Base-by-base conservation (phyloP, 2,113 vertebrate genomes). In the Progne subis region DNA sequence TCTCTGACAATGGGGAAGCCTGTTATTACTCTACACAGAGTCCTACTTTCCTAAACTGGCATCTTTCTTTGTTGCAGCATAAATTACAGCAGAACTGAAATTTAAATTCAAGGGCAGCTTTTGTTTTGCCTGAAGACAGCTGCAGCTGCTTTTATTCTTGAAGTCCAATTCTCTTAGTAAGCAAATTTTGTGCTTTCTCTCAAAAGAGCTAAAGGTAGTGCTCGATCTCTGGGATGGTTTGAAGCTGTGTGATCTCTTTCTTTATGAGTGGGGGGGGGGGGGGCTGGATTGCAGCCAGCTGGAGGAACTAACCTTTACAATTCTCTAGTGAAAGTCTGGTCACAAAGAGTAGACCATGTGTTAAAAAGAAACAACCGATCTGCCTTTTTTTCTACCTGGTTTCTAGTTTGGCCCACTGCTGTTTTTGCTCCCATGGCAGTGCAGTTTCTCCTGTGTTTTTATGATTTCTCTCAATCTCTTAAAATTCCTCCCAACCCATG, bases 71-170 rank as follows among this genome's bases (percentile, higher is more conserved):
- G 88, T 92, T 94, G 84, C 23, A 0, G 77, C 82, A 95, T 93
- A 84, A 95, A 96, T 94, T 94, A 85, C 59, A 92, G 77, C 94
- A 92, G 90, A 93, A 84, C 49, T 77, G 86, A 80, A 92, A 95
- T 94, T 96, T 61, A 87, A 93, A 95, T 96, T 95, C 95, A 93
- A 95, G 67, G 46, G 88, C 86, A 78, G 94, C 95, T 95, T 97
- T 96, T 95, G 91, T 97, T 94, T 96, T 94, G 89, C 90, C 92
- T 94, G 86, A 96, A 97, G 92, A 92, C 96, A 96, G 88, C 88
- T 94, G 91, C 92, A 85, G 71, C 90, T 92, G 92, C 89, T 91
- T 94, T 96, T 89, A 94, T 95, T 95, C 90, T 91, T 94, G 55
- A 92, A 91, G 57, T 81, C 65, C 74, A 96, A 52, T 87, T 97